Conservation (phyloP, 2,888 invertebrate genomes). For the Leucoptera coffeella region DNA sequence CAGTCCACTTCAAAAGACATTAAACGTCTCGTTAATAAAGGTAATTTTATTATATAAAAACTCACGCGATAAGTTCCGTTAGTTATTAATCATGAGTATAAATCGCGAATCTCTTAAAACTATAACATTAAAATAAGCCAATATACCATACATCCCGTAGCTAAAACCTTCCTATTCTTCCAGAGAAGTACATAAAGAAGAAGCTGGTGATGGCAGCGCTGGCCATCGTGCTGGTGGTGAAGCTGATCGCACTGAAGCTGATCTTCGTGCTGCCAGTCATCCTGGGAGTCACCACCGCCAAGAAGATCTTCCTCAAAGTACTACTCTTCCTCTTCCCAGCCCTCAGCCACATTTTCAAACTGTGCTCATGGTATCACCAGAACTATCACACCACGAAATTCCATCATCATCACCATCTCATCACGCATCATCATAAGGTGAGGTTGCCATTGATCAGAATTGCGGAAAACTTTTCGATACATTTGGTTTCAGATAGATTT, state of each 20-base stretch:
- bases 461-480: not conserved
- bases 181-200: conserved; percentile 73
- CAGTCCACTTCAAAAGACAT: no score
- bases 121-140: no score
- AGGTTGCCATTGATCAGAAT: conserved; percentile 6
- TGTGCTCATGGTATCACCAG: conserved; percentile 77
- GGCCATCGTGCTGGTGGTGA: conserved; percentile 70
- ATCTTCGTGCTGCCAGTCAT: conserved; percentile 73
- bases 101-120: no score
- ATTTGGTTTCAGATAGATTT: no score
- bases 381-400: conserved; percentile 66
- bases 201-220: conserved; percentile 69
- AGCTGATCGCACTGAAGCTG: conserved; percentile 72
- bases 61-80: no score
- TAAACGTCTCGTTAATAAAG: no score
- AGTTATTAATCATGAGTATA: no score
- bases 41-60: no score
- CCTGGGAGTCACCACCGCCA: conserved; percentile 75
- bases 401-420: conserved; percentile 77
- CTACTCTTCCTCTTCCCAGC: conserved; percentile 78
- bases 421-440: conserved; percentile 68
- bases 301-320: conserved; percentile 75
- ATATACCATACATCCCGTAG: no score
- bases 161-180: conserved; percentile 13
- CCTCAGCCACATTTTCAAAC: conserved; percentile 74